Evolutionary conservation across 2,113 vertebrate genomes (phyloP).

Genomic region (Malurus alboscapulatus): DNA sequence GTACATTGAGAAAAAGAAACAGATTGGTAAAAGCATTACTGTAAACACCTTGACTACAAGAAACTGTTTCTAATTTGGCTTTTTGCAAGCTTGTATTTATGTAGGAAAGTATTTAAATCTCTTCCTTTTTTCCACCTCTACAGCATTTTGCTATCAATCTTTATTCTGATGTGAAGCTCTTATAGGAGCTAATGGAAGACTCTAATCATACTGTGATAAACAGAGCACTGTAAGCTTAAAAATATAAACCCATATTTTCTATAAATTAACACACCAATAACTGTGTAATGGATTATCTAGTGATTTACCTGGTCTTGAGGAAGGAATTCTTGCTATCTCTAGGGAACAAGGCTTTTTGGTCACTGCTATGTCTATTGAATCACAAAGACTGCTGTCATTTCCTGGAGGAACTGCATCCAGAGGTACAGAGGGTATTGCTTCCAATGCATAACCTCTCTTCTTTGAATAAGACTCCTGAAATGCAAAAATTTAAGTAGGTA

Average conservation of each 20-base stretch:
- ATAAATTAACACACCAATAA: background rate
- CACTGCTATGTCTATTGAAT: conserved; percentile 86
- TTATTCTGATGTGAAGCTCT: background rate
- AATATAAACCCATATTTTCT: conserved; percentile 53
- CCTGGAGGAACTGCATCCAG: conserved; percentile 87
- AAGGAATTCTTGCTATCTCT: conserved; percentile 83
- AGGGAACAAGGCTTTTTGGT: conserved; percentile 94
- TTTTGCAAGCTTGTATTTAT: background rate
- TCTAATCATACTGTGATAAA: background rate
- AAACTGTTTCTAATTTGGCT: background rate
- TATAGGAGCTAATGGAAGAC: background rate
- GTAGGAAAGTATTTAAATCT: background rate
- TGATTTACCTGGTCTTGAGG: conserved; percentile 83
- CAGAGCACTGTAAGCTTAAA: conserved; percentile 48
- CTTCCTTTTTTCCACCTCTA: background rate
- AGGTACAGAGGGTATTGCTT: conserved; percentile 84
- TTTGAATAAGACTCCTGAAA: conserved; percentile 85
- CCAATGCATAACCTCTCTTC: conserved; percentile 80
- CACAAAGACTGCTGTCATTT: conserved; percentile 89
- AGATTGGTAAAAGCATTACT: background rate
- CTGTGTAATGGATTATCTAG: background rate
- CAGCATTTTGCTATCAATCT: background rate
- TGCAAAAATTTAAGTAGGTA: conserved; percentile 23
- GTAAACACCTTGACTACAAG: background rate
- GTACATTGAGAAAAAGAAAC: background rate